Evolutionary conservation across 2,797 vertebrate genomes (phyloP), one percentile per base, ranked within the genome.

Genomic region (Lemur catta): DNA sequence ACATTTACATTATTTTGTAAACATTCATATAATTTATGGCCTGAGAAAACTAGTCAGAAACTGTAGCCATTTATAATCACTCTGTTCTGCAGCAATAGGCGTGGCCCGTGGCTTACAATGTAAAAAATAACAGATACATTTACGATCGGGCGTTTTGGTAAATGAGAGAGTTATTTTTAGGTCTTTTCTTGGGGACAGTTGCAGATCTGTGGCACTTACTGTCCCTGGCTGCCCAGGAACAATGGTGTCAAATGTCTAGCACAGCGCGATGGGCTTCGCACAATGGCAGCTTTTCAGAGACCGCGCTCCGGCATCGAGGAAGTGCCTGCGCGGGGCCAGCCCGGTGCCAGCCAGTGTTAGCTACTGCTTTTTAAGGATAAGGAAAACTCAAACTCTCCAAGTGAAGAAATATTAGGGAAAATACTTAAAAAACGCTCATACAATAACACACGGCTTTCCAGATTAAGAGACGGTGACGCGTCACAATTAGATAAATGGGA

Each of bases 221-320:
- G 98, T 98, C 98, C 98, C 97, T 97, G 97, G 96, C 97, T 98
- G 98, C 97, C 98, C 2, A 91, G 98, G 99, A 99, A 99, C 99
- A 99, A 99, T 99, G 98, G 99, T 99, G 99, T 99, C 99, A 99
- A 99, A 98, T 98, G 97, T 98, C 99, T 98, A 98, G 98, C 99
- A 98, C 98, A 97, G 97, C 75, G 99, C 98, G 99, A 99, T 98
- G 97, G 98, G 96, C 98, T 98, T 97, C 50, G 98, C 98, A 99
- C 99, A 99, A 99, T 99, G 99, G 99, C 97, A 97, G 99, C 99
- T 99, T 99, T 99, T 99, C 98, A 99, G 98, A 52, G 94, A 94
- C 92, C 84, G 97, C 79, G 89, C 96, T 97, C 97, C 97, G 95
- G 98, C 98, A 97, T 92, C 96, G 95, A 98, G 98, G 97, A 98